These are phyloP conservation scores for Rhyacichthys aspro DNA, from an alignment of 2,797 vertebrate genomes.

Conservation along the genomic window DNA sequence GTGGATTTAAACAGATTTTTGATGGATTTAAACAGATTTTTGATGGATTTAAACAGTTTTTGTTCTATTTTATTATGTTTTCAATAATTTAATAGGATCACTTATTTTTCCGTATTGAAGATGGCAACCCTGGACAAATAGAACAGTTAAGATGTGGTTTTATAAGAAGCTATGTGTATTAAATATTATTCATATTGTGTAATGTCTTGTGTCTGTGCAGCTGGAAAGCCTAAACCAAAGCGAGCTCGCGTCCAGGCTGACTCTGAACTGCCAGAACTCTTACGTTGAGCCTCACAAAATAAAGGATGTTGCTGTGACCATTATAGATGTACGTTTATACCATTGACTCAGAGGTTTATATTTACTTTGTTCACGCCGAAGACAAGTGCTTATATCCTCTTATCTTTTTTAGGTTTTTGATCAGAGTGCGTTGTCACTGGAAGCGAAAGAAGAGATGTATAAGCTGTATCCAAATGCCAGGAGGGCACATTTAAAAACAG, in stretches of 20 bases:
- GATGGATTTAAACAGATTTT: too few species aligned
- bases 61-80: too few species aligned
- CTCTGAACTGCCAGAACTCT: slow-evolving; percentile 98
- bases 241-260: slow-evolving; percentile 94
- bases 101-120: too few species aligned
- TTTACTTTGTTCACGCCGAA: not conserved
- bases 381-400: not conserved
- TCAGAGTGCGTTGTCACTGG: slow-evolving; percentile 94
- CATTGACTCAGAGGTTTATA: not conserved
- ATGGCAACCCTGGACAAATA: too few species aligned
- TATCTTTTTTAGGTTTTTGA: slow-evolving; percentile 90
- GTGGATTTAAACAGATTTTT: too few species aligned
- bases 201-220: slow-evolving; percentile 68
- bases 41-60: too few species aligned
- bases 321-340: slow-evolving; percentile 90
- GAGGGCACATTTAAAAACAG: slow-evolving; percentile 96
- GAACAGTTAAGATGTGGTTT: too few species aligned
- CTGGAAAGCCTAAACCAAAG: slow-evolving; percentile 95
- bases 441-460: slow-evolving; percentile 99
- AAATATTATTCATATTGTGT: not conserved
- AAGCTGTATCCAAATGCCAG: slow-evolving; percentile 95
- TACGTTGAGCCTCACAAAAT: slow-evolving; percentile 99
- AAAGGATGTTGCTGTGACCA: slow-evolving; percentile 92
- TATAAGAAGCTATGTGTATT: too few species aligned
- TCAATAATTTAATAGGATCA: too few species aligned